phyloP scores from a whole-genome alignment of 1,140 invertebrate species.

The Prorops nasuta region DNA sequence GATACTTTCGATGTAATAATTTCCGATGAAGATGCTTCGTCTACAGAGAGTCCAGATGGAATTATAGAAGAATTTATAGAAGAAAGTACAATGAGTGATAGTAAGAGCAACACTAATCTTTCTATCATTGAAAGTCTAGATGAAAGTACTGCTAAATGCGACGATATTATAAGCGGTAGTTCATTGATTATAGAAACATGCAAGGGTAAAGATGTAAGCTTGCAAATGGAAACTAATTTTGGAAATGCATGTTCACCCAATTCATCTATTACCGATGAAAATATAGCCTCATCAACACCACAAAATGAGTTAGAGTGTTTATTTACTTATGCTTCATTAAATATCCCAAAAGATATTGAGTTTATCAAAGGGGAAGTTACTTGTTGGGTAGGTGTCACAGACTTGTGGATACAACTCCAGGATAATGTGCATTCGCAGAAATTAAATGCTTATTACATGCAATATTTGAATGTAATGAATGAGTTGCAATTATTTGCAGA shows the following conservation, averaged over 20 bases:
- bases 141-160: no score
- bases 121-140: no score
- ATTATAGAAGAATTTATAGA: slow-evolving; percentile 1
- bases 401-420: slow-evolving; percentile 16
- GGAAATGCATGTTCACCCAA: no score
- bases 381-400: slow-evolving; percentile 1
- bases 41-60: background rate
- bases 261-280: background rate
- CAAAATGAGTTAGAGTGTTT: slow-evolving; percentile 2
- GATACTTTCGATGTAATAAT: no score
- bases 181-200: no score
- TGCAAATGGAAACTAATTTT: no score
- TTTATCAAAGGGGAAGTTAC: slow-evolving; percentile 26
- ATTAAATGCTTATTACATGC: slow-evolving; percentile 13
- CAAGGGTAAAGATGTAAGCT: no score
- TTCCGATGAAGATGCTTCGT: background rate
- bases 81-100: no score
- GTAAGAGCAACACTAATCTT: no score
- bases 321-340: slow-evolving; percentile 6
- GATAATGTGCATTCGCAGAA: slow-evolving; percentile 23
- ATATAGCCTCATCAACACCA: slow-evolving; percentile 15
- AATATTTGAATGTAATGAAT: slow-evolving; percentile 20
- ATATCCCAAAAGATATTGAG: slow-evolving; percentile 15
- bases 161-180: no score
- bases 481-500: slow-evolving; percentile 23